phyloP scores from a whole-genome alignment of 2,797 vertebrate genomes.

The Columba guinea region DNA sequence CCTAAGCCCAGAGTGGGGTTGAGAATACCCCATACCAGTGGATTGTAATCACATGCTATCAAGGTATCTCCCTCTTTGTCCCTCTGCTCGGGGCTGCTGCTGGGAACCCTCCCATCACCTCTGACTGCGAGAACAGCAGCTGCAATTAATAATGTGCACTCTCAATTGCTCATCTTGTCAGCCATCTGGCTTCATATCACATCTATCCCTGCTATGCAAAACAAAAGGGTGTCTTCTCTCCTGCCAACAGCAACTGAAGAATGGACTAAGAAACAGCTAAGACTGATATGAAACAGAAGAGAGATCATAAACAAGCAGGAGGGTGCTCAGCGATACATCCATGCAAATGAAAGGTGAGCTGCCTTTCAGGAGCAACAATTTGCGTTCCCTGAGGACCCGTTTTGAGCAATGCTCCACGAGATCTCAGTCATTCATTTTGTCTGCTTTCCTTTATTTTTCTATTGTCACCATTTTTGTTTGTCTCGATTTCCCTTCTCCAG shows the following conservation, averaged over 20 bases:
- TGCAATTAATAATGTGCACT: neutral
- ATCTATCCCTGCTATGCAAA: neutral
- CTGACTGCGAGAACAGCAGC: conserved; percentile 5
- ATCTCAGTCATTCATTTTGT: neutral
- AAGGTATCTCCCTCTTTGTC: neutral
- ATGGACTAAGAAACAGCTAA: neutral
- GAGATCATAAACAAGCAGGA: neutral
- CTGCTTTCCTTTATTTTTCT: neutral
- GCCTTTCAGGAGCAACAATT: neutral
- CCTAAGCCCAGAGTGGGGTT: neutral
- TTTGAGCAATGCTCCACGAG: neutral
- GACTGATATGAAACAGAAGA: neutral
- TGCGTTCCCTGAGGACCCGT: neutral
- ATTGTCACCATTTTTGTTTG: neutral
- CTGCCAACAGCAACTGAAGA: neutral
- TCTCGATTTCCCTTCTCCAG: neutral
- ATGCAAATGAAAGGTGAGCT: neutral
- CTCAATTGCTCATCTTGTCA: conserved; percentile 27
- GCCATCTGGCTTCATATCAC: conserved; percentile 25
- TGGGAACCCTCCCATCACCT: neutral
- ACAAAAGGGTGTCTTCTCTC: neutral
- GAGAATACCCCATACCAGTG: neutral
- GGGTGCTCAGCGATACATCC: neutral
- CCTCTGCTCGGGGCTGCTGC: neutral
- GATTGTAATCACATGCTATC: neutral